Evolutionary conservation across 1,140 invertebrate species (phyloP).

Genomic region (Drosophila navojoa): DNA sequence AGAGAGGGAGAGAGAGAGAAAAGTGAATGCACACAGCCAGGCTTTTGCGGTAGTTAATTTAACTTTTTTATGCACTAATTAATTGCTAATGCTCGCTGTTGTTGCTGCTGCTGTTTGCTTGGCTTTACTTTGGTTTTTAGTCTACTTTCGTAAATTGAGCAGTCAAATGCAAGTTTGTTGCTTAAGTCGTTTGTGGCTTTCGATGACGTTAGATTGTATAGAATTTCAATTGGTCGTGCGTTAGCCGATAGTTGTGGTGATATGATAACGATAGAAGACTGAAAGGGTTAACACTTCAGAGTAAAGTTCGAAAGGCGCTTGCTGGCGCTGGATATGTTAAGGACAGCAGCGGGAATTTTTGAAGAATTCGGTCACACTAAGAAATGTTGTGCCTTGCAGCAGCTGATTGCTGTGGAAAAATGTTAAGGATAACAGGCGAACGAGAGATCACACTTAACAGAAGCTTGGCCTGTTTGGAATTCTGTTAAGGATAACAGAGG

Average conservation of each 20-base stretch:
- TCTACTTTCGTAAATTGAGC: neutral
- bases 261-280: slow-evolving; percentile 1
- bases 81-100: slow-evolving; percentile 61
- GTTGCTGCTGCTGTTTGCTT: slow-evolving; percentile 31
- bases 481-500: too few relatives aligned
- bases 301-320: too few relatives aligned
- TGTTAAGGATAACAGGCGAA: too few relatives aligned
- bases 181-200: slow-evolving; percentile 65
- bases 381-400: too few relatives aligned
- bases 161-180: slow-evolving; percentile 57
- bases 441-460: too few relatives aligned
- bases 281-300: too few relatives aligned
- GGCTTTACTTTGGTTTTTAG: slow-evolving; percentile 31
- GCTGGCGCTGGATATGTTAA: too few relatives aligned
- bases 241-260: slow-evolving; percentile 11
- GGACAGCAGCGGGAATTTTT: too few relatives aligned
- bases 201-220: slow-evolving; percentile 10
- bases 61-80: slow-evolving; percentile 83
- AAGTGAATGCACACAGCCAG: slow-evolving; percentile 66
- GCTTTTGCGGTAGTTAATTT: slow-evolving; percentile 66
- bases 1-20: slow-evolving; percentile 28
- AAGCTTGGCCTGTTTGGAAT: too few relatives aligned
- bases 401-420: too few relatives aligned
- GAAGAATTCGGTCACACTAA: too few relatives aligned
- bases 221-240: slow-evolving; percentile 4